Evolutionary conservation across 2,113 vertebrate species (phyloP).

Genomic region (Laterallus jamaicensis): DNA sequence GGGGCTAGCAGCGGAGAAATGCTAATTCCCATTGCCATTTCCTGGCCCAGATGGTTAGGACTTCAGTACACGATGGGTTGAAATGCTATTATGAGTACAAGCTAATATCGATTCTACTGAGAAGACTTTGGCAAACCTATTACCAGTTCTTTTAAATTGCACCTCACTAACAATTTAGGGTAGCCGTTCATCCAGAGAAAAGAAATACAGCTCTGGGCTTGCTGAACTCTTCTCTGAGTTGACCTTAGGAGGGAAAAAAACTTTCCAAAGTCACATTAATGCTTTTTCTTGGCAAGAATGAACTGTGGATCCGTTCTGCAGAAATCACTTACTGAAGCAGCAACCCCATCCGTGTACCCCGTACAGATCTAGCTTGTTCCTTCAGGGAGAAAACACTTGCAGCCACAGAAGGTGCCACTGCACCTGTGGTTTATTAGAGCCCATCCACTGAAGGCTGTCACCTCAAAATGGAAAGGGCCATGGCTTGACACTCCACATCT

Average conservation of each 20-base stretch:
- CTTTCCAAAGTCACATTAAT: slow-evolving; percentile 5
- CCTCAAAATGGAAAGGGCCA: background rate
- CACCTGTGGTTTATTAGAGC: background rate
- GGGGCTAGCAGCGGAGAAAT: slow-evolving; percentile 42
- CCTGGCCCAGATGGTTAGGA: slow-evolving; percentile 61
- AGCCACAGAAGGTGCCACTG: background rate
- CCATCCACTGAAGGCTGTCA: background rate
- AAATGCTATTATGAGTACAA: slow-evolving; percentile 51
- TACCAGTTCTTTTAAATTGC: slow-evolving; percentile 26
- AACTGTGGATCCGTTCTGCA: background rate
- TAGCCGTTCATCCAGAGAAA: slow-evolving; percentile 14
- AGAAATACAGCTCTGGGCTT: slow-evolving; percentile 27
- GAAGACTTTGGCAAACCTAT: slow-evolving; percentile 41
- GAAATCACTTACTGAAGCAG: background rate
- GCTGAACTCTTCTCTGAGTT: background rate
- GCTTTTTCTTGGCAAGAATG: background rate
- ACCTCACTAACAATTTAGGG: slow-evolving; percentile 31
- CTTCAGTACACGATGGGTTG: background rate
- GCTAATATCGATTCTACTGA: slow-evolving; percentile 51
- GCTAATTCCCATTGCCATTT: slow-evolving; percentile 45
- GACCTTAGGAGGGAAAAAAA: background rate
- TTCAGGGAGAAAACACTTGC: background rate
- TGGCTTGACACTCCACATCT: background rate
- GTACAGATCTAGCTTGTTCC: background rate
- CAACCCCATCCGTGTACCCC: background rate